phyloP scores from a whole-genome alignment of 2,888 invertebrate genomes.

The Leucophenga maculata region DNA sequence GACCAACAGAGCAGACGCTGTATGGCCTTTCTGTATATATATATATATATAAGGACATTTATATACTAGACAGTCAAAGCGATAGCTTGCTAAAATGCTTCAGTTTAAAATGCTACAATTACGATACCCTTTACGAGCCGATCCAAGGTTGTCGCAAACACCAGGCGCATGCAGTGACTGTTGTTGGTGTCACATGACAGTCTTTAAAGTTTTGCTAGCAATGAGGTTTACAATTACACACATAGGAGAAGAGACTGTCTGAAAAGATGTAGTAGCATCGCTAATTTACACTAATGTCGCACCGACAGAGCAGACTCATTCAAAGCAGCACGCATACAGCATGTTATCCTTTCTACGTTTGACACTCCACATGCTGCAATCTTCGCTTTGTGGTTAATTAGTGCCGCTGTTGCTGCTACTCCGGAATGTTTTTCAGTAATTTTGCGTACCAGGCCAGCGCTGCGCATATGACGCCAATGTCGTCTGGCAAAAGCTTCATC shows the following conservation, averaged over 20 bases:
- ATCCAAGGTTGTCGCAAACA: background rate
- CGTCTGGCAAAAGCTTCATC: background rate
- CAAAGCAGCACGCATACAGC: background rate
- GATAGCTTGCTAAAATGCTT: background rate
- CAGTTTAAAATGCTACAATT: background rate
- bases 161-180: background rate
- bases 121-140: constrained; percentile 7
- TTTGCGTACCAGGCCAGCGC: constrained; percentile 3
- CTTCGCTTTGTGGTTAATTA: constrained; percentile 30
- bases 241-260: background rate
- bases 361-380: background rate
- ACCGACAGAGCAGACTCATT: too few species aligned
- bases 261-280: constrained; percentile 14
- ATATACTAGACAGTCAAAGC: background rate
- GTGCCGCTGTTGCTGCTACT: constrained; percentile 18
- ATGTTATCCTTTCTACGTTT: background rate
- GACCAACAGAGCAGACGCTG: too few species aligned
- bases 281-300: constrained; percentile 27
- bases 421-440: background rate
- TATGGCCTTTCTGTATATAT: constrained; percentile 10
- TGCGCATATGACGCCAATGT: constrained; percentile 5
- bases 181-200: constrained; percentile 21
- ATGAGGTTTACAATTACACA: constrained; percentile 17
- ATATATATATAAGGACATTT: background rate
- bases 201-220: constrained; percentile 15